Evolutionary conservation across 2,888 invertebrate species (phyloP).

Genomic region (Archaeoteleia sp.): DNA sequence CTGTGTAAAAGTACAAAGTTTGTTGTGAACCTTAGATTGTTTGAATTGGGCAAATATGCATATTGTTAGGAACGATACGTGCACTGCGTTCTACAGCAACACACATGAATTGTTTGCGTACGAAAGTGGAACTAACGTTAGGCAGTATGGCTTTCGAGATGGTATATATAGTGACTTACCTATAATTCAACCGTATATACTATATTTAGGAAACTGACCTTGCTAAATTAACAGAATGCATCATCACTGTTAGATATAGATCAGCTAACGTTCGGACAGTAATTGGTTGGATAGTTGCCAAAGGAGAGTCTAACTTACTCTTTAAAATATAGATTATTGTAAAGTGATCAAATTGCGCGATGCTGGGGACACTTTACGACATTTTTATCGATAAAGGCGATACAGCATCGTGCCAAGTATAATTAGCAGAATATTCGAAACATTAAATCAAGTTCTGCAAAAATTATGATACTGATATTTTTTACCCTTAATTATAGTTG

Average conservation of each 20-base stretch:
- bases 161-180: neutral
- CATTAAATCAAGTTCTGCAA: constrained; percentile 2
- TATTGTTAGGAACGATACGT: constrained; percentile 17
- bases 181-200: constrained; percentile 27
- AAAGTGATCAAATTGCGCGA: constrained; percentile 23
- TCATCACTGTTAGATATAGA: constrained; percentile 34
- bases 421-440: constrained; percentile 16
- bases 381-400: constrained; percentile 21
- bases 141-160: neutral
- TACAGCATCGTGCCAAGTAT: constrained; percentile 25
- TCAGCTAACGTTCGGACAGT: constrained; percentile 28
- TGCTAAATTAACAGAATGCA: constrained; percentile 44
- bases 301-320: constrained; percentile 15
- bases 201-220: constrained; percentile 37
- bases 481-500: neutral
- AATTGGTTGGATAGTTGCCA: constrained; percentile 44
- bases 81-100: neutral
- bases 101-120: constrained; percentile 4
- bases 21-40: no score
- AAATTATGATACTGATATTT: neutral
- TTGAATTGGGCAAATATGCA: constrained; percentile 10
- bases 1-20: no score
- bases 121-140: neutral
- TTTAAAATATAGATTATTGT: constrained; percentile 35
- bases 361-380: constrained; percentile 22